Base-by-base conservation (phyloP, 1,140 invertebrate species). In the Drosophila baimaii region DNA sequence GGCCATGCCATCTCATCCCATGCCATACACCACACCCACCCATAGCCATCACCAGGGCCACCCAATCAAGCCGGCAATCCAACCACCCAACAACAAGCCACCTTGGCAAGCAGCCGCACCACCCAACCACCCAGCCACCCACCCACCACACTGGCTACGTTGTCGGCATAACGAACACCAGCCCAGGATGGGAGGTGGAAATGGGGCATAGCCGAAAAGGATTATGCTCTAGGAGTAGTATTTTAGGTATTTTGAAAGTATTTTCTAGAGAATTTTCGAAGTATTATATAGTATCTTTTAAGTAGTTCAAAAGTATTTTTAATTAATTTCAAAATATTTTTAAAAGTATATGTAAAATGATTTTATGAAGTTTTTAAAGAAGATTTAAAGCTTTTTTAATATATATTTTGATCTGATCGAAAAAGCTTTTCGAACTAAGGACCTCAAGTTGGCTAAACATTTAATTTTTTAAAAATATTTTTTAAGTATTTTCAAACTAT, bases 141-240 rank as follows among this genome's bases (percentile, higher is more conserved):
- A 84, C 73, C 81, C 81, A 81, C 81, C 68, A 64, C 64, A 77
- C 65, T 57, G 73, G 52, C 81, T 71, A 81, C 84, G 84, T 74
- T 89, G 77, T 88, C 80, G 84, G 79, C 83, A 89, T 83, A 89
- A 89, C 83, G 84, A 77, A 77, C 71, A 61, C 63, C 66, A 88
- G 63, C 71, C 55, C 75, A 78, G 62, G 63, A 66, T 76, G 59
- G 17, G 33, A 75, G 46, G 25, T 31, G 25, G 59, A 43, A 55
- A 23, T 33, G 21, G 17, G 39, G 35, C 19, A 52, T 49, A 54
- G 41, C 39, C 72, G 73, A 68, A 44, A 17, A 68, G 49, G 33
- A 52, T 52, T 39, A 46, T 76, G 37, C 72, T 35, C 73, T 66
- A 6, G 6, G 2, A 39, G 15, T 27, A 25, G 23, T n/a, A n/a